Conservation (phyloP, 2,113 vertebrate genomes). For the Atrichornis clamosus region DNA sequence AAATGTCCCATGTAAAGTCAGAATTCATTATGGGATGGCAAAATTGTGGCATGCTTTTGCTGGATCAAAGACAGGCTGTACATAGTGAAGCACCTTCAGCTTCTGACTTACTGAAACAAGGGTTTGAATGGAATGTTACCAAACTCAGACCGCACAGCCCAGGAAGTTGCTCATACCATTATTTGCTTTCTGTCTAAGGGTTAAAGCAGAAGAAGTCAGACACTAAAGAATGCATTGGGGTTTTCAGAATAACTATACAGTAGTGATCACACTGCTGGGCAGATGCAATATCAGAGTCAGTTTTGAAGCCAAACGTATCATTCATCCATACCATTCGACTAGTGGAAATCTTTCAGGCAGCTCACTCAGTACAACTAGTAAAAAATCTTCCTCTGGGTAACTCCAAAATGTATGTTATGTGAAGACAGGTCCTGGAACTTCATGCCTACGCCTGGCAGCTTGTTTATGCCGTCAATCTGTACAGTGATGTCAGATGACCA, state of each 20-base stretch:
- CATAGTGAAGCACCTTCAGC: background rate
- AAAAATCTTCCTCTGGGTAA: background rate
- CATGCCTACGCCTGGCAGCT: background rate
- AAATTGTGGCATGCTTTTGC: background rate
- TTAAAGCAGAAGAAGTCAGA: background rate
- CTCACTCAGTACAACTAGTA: background rate
- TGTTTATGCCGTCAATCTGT: background rate
- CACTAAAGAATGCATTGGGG: background rate
- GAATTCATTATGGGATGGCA: background rate
- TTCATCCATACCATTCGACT: background rate
- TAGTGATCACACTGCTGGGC: background rate
- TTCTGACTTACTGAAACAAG: background rate
- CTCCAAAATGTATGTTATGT: background rate
- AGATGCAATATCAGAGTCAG: background rate
- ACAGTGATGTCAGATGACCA: background rate
- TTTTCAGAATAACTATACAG: background rate
- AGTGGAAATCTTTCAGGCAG: background rate
- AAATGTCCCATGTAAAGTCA: background rate
- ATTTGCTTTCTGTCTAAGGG: background rate
- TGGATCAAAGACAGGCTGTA: background rate
- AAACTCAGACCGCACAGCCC: background rate
- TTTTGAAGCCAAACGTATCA: background rate
- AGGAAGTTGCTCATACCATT: background rate
- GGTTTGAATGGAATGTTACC: background rate
- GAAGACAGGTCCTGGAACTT: background rate